Evolutionary conservation across 2,113 vertebrate species (phyloP).

Genomic region (crab-eating macaque (Macaca fascicularis)): DNA sequence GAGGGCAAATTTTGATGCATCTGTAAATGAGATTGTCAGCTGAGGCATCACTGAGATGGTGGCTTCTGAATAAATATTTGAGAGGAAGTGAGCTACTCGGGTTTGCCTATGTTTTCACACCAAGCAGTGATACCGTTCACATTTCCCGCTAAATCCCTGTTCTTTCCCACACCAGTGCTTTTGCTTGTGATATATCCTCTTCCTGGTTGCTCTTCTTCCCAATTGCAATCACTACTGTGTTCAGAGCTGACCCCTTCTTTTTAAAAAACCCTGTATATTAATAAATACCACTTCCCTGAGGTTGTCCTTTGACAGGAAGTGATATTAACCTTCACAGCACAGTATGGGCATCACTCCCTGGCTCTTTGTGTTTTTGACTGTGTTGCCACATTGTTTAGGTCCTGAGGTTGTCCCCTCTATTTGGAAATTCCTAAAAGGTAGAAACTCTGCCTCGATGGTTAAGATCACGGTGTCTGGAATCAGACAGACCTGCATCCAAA

Average conservation of each 20-base stretch:
- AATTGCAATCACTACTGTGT: background rate
- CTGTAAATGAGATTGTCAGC: background rate
- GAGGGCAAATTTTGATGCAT: background rate
- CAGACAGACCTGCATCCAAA: background rate
- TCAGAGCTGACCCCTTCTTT: background rate
- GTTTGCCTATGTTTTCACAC: background rate
- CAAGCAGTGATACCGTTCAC: background rate
- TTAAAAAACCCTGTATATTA: background rate
- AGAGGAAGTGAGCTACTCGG: background rate
- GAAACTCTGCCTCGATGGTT: background rate
- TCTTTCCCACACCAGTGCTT: background rate
- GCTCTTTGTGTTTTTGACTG: background rate
- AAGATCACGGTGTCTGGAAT: background rate
- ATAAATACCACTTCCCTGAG: background rate
- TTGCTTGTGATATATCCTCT: background rate
- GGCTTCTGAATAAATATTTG: background rate
- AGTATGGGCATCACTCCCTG: background rate
- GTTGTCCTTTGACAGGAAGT: background rate
- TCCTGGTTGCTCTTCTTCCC: background rate
- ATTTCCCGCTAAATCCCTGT: background rate
- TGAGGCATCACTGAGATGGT: background rate
- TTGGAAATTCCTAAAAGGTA: background rate
- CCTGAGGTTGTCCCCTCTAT: too few species aligned
- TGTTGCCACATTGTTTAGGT: background rate
- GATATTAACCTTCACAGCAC: background rate